These are phyloP conservation scores for Polyommatus iphigenia DNA, from an alignment of 2,888 invertebrate species.

Conservation along the genomic window DNA sequence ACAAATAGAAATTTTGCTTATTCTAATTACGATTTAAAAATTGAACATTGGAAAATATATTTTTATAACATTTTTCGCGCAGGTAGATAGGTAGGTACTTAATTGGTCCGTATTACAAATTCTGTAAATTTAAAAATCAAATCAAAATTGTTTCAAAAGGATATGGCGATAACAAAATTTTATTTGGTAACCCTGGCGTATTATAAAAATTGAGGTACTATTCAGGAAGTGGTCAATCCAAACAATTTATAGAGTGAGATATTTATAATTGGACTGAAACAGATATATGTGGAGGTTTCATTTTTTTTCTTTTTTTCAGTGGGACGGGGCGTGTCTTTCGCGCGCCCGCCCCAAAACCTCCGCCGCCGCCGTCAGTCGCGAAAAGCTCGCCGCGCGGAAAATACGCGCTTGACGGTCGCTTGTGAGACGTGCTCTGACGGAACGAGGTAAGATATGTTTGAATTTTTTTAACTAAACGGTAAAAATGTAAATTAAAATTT, in stretches of 20 bases:
- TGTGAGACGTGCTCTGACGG: slow-evolving; percentile 36
- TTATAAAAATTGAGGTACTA: not conserved
- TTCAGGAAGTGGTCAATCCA: slow-evolving; percentile 6
- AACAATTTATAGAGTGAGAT: not conserved
- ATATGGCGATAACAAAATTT: not conserved
- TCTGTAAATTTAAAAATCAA: not conserved
- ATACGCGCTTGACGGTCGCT: slow-evolving; percentile 42
- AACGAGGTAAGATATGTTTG: slow-evolving; percentile 38
- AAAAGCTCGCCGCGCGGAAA: slow-evolving; percentile 45
- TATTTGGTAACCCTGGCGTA: not conserved
- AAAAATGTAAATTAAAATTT: not conserved
- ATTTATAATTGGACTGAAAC: slow-evolving; percentile 18
- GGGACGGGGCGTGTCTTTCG: slow-evolving; percentile 61
- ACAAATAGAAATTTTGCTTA: slow-evolving; percentile 5
- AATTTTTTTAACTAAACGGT: not conserved
- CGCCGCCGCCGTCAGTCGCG: slow-evolving; percentile 53
- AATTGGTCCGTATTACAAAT: not conserved
- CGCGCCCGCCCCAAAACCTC: slow-evolving; percentile 61
- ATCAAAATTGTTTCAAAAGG: not conserved
- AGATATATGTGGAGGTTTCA: slow-evolving; percentile 34
- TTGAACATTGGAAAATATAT: not conserved
- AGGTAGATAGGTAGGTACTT: not conserved
- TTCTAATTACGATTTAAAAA: not conserved
- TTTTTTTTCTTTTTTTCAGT: slow-evolving; percentile 39
- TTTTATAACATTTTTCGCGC: not conserved